Evolutionary conservation across 2,797 vertebrate species (phyloP).

Genomic region (Dromococcyx pavoninus): DNA sequence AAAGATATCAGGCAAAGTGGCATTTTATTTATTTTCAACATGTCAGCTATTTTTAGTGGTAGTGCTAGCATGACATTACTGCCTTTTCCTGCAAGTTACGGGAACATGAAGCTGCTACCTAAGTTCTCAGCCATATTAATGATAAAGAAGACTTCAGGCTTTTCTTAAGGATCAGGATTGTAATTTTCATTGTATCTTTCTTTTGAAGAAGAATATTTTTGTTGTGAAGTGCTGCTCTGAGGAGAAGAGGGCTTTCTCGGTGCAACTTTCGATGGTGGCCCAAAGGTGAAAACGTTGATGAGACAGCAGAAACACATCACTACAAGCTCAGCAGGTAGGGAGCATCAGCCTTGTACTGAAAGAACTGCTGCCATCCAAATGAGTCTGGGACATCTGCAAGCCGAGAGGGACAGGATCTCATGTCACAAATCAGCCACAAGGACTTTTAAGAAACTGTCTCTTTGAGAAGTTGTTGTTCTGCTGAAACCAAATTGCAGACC

Average conservation of each 20-base stretch:
- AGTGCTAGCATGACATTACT: background rate
- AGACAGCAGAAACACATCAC: rapidly evolving
- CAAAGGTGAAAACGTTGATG: background rate
- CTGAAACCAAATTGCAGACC: background rate
- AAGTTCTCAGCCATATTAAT: background rate
- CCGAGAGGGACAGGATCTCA: background rate
- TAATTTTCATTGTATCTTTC: background rate
- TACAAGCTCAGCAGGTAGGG: background rate
- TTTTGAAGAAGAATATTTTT: conserved; percentile 1
- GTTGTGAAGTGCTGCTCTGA: background rate
- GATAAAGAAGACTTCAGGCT: background rate
- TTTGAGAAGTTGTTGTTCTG: background rate
- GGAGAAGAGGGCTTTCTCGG: background rate
- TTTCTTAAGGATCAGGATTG: background rate
- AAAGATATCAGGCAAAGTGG: conserved; percentile 1
- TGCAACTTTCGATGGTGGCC: rapidly evolving
- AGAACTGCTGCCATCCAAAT: background rate
- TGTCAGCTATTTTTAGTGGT: conserved; percentile 5
- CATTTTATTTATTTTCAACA: conserved; percentile 32
- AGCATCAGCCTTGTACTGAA: background rate
- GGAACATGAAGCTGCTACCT: background rate
- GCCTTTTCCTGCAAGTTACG: background rate
- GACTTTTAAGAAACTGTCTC: background rate
- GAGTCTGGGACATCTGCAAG: rapidly evolving
- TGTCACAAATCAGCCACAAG: background rate